Evolutionary conservation across 2,888 invertebrate genomes (phyloP), one percentile per base, ranked within the genome.

Genomic region (Congeria kusceri): DNA sequence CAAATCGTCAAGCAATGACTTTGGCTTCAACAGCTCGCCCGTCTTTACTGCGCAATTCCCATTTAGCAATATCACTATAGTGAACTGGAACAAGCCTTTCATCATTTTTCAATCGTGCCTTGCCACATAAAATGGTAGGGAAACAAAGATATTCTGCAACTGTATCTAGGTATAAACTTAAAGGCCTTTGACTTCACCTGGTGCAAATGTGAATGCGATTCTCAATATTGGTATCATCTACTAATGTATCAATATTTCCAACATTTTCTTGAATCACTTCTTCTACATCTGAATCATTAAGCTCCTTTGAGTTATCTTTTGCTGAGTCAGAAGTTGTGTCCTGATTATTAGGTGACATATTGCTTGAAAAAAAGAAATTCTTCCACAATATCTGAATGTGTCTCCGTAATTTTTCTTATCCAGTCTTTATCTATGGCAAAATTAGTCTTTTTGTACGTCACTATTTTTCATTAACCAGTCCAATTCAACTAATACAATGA

Each of bases 191-290:
- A n/a, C 66, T 68, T 77, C 73, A n/a, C 77, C 75, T 29, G 82
- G 82, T 23, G 77, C 81, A 78, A 82, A 77, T 46, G 71, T 71
- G 64, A 63, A 78, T 46, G 39, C 73, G 27, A 25, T 73, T 73
- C 29, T 73, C 73, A 18, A 61, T 47, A 49, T 65, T 32, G 49
- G 70, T 62, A 70, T 29, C 39, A 67, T 77, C 77, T 39, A 77
- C 5, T n/a, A 77, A 56, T 27, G 71, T 77, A 47, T 71, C 77
- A 29, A 67, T 59, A 56, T 77, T 77, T 56, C 77, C 69, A 23
- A 76, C 75, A 76, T 76, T 75, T 68, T 75, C 74, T 25, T 68
- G 69, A 25, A 15, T 7, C 29, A 46, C 61, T 65, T 67, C 71
- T 67, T 71, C 71, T 20, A 27, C 70, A 67, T 71, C 77, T 53